Evolutionary conservation across 2,888 invertebrate species (phyloP), one percentile per base, ranked within the genome.

Genomic region (Ernsta delagoae): DNA sequence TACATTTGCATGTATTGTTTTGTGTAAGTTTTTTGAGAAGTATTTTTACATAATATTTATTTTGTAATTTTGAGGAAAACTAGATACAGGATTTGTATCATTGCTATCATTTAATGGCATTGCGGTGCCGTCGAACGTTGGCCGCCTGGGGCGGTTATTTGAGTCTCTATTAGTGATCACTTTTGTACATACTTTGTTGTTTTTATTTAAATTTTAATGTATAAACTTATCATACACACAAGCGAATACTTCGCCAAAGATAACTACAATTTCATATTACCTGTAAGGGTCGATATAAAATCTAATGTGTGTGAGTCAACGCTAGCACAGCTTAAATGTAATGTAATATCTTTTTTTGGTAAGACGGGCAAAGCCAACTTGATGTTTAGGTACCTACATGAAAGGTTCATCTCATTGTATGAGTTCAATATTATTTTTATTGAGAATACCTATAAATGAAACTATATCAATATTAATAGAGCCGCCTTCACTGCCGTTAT

Each of bases 151-250:
- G 36, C 63, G 39, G 31, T 24, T 4, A 16, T 24, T 53, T 48
- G 65, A 11, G 59, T 59, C 65, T 65, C 53, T n/a, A n/a, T n/a
- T n/a, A n/a, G n/a, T n/a, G n/a, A n/a, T 2, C 6, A 11, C 54
- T 63, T 60, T 72, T 75, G 75, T 74, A 73, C 56, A 75, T 76
- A 74, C 71, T 71, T 72, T 72, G 70, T 72, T 75, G 70, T 73
- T 64, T 76, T 74, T 73, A 70, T 75, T 75, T 72, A 59, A 72
- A 70, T 72, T 64, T 60, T 67, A 72, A 66, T 57, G 65, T 70
- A n/a, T n/a, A n/a, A n/a, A n/a, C n/a, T n/a, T n/a, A n/a, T n/a
- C n/a, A n/a, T n/a, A n/a, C n/a, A n/a, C n/a, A 70, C 67, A 71
- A 72, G 65, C 61, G 70, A 69, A 72, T 71, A 70, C 75, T 71